A percentile compares a stretch with the other conserved stretches of the same genome.
Evolutionary conservation across 2,888 invertebrate genomes (phyloP).

Genomic region (Timema cristinae): DNA sequence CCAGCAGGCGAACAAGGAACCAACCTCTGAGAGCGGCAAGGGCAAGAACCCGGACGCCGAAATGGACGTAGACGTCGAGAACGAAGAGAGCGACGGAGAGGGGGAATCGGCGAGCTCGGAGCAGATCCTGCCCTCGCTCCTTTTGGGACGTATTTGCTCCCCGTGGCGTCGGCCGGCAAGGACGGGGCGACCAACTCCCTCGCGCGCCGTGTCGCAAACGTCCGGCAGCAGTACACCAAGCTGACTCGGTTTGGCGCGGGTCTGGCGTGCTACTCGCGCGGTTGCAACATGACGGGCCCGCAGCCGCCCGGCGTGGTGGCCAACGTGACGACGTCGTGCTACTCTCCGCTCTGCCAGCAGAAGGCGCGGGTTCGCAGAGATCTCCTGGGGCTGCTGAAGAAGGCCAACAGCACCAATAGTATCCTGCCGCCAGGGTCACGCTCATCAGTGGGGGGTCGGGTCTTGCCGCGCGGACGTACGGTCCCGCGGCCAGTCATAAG

Average conservation of each 20-base stretch:
- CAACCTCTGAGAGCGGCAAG: constrained; percentile 14
- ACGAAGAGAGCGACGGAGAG: constrained; percentile 46
- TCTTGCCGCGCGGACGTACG: too few relatives aligned
- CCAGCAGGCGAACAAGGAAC: constrained; percentile 17
- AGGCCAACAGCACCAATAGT: constrained; percentile 49
- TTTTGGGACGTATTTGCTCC: constrained; percentile 26
- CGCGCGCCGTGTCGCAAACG: constrained; percentile 63
- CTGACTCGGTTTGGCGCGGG: constrained; percentile 61
- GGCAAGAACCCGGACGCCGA: constrained; percentile 38
- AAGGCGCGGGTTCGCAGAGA: constrained; percentile 68
- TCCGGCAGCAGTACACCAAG: constrained; percentile 65
- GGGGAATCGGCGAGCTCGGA: constrained; percentile 30
- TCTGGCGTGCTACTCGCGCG: constrained; percentile 29
- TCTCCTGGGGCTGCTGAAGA: constrained; percentile 57
- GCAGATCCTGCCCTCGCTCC: constrained; percentile 27
- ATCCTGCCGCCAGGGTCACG: too few relatives aligned
- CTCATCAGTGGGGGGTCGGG: too few relatives aligned
- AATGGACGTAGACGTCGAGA: constrained; percentile 55
- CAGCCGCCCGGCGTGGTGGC: constrained; percentile 53
- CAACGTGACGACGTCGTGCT: constrained; percentile 58
- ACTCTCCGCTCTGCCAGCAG: constrained; percentile 76
- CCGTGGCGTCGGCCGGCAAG: constrained; percentile 34
- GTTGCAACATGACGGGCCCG: constrained; percentile 57
- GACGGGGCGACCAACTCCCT: constrained; percentile 54
- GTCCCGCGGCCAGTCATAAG: too few relatives aligned